Percentiles rank a stretch among this genome's conserved stretches.
These are phyloP conservation scores for Pseudomugil gertrudae DNA, from an alignment of 2,797 vertebrate species.

Conservation along the genomic window DNA sequence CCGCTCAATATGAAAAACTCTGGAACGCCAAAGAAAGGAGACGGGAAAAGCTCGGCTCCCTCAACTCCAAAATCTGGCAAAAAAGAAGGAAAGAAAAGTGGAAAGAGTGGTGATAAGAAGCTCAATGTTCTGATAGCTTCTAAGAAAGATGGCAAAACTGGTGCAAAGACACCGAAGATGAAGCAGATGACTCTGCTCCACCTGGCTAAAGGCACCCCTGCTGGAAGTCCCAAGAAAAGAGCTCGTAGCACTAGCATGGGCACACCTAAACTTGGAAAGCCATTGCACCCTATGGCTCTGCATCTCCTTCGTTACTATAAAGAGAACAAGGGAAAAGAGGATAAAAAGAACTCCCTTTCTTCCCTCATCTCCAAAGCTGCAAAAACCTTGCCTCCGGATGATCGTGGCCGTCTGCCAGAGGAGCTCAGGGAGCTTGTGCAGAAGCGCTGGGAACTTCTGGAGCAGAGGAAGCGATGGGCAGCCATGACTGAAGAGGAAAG, in stretches of 20 bases:
- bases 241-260: slow-evolving; percentile 79
- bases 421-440: slow-evolving; percentile 89
- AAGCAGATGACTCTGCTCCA: slow-evolving; percentile 96
- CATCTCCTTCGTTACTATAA: slow-evolving; percentile 96
- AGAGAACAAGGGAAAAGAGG: slow-evolving; percentile 93
- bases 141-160: slow-evolving; percentile 87
- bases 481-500: slow-evolving; percentile 93
- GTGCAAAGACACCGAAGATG: slow-evolving; percentile 89
- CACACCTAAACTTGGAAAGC: slow-evolving; percentile 90
- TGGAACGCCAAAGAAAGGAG: slow-evolving; percentile 83
- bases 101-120: slow-evolving; percentile 78
- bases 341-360: slow-evolving; percentile 91
- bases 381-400: slow-evolving; percentile 88
- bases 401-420: slow-evolving; percentile 90
- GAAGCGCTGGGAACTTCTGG: slow-evolving; percentile 92
- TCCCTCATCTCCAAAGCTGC: slow-evolving; percentile 91
- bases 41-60: slow-evolving; percentile 65
- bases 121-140: slow-evolving; percentile 88
- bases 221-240: slow-evolving; percentile 83
- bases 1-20: slow-evolving; percentile 93
- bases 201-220: slow-evolving; percentile 86
- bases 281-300: slow-evolving; percentile 91
- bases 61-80: slow-evolving; percentile 74
- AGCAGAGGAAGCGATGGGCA: slow-evolving; percentile 91
- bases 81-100: slow-evolving; percentile 84